A percentile compares a stretch with the other conserved stretches of the same genome.
Evolutionary conservation across 2,113 vertebrate genomes (phyloP).

Genomic region (Fregata magnificens): DNA sequence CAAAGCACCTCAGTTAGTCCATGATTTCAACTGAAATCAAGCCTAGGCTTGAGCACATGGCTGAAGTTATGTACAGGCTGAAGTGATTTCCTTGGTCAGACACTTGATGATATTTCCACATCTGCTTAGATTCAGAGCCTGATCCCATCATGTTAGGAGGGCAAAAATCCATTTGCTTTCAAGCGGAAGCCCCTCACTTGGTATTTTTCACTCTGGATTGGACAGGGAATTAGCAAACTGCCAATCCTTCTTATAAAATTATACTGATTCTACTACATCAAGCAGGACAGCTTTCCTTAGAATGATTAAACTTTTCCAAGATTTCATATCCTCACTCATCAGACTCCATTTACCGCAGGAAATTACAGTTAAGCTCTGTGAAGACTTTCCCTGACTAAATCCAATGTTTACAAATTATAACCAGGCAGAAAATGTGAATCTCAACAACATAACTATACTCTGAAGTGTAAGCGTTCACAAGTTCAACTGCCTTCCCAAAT

Average conservation of each 20-base stretch:
- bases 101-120: neutral
- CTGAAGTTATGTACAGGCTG: neutral
- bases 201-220: neutral
- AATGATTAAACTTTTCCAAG: slow-evolving; percentile 24
- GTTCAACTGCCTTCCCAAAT: slow-evolving; percentile 35
- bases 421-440: slow-evolving; percentile 34
- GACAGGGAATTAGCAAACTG: slow-evolving; percentile 5
- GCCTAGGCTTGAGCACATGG: neutral
- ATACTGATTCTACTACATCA: neutral
- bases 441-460: neutral
- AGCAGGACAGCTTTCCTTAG: neutral
- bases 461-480: neutral
- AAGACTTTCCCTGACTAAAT: slow-evolving; percentile 2
- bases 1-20: neutral
- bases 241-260: neutral
- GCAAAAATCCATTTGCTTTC: slow-evolving; percentile 1
- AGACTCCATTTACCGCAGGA: slow-evolving; percentile 2
- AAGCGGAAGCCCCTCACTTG: neutral
- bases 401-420: slow-evolving; percentile 12
- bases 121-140: slow-evolving; percentile 9
- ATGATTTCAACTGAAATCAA: neutral
- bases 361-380: slow-evolving; percentile 1
- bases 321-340: slow-evolving; percentile 38
- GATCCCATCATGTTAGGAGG: neutral
- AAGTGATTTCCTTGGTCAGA: neutral